Evolutionary conservation across 2,888 invertebrate species (phyloP), one percentile per base, ranked within the genome.

Genomic region (Hermaeophaga mercurialis): DNA sequence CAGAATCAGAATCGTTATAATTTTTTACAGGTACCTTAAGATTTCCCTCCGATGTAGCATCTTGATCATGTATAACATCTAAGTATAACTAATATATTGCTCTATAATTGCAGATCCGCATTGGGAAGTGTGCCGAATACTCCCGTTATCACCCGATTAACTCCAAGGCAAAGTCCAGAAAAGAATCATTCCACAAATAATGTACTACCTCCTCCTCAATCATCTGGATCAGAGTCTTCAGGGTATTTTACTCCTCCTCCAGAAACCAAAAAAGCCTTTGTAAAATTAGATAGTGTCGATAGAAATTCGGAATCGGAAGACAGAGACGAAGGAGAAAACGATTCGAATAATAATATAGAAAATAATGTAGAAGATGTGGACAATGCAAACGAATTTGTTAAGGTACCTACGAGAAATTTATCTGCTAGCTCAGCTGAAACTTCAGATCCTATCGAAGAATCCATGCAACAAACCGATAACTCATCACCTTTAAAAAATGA

Each of bases 181-280:
- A 49, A 54, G 19, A 43, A 39, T 11, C 49, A 17, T 44, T 43
- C 34, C 18, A 54, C 50, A 11, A 56, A 45, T 8, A 19, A 54
- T 8, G 41, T 56, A 4, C 34, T 54, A 1, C 58, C 58, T 8
- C 66, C 68, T 1, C 68, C 67, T 1, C 59, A 68, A 52, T 75
- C 76, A 2, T 75, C 76, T 1, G 77, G 77, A 12, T 78, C 78
- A 0, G 77, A 78, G 59, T 76, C 78, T 50, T 77, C 78, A 4
- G 78, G 77, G 14, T 78, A 78, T 59, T 77, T 74, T 58, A 78
- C 78, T 3, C 78, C 78, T 38, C 77, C 77, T 7, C 74, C 75
- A 46, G 73, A 74, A 2, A 64, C 62, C 44, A 58, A 70, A 17
- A 68, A 70, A 46, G 71, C 70, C 19, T 70, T 68, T 47, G 69